phyloP scores from a whole-genome alignment of 2,797 vertebrate genomes.

The Potorous gilbertii region DNA sequence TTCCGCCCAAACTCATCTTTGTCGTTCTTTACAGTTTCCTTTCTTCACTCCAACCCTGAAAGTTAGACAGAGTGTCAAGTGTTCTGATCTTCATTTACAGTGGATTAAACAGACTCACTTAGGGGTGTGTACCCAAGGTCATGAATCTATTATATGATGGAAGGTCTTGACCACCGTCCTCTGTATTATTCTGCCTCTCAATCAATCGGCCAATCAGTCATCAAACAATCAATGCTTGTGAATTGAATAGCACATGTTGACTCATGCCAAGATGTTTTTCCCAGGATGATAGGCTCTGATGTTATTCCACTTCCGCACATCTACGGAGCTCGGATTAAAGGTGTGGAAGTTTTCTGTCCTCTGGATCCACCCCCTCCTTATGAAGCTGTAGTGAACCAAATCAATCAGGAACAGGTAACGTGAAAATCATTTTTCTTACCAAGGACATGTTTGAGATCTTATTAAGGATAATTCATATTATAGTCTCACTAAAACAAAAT shows the following conservation, averaged over 20 bases:
- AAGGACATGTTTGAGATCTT: background rate
- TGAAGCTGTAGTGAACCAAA: conserved; percentile 82
- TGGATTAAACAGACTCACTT: background rate
- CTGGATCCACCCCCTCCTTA: conserved; percentile 91
- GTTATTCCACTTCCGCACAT: conserved; percentile 88
- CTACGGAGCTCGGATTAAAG: conserved; percentile 87
- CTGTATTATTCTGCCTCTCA: background rate
- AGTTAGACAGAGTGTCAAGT: background rate
- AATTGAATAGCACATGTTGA: background rate
- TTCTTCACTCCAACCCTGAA: background rate
- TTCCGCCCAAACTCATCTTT: background rate
- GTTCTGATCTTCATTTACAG: background rate
- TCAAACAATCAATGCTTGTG: background rate
- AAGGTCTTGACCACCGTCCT: background rate
- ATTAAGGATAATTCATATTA: background rate
- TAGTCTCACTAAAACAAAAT: background rate
- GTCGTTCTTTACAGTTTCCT: background rate
- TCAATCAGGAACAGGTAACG: conserved; percentile 80
- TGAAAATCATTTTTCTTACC: background rate
- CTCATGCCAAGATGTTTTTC: conserved; percentile 60
- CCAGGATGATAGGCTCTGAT: conserved; percentile 86
- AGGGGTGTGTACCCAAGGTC: background rate
- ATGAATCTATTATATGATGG: background rate
- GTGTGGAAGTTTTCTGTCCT: conserved; percentile 88
- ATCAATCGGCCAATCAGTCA: background rate